Base-by-base conservation (phyloP, 2,888 invertebrate species). In the Euzetes globulus region DNA sequence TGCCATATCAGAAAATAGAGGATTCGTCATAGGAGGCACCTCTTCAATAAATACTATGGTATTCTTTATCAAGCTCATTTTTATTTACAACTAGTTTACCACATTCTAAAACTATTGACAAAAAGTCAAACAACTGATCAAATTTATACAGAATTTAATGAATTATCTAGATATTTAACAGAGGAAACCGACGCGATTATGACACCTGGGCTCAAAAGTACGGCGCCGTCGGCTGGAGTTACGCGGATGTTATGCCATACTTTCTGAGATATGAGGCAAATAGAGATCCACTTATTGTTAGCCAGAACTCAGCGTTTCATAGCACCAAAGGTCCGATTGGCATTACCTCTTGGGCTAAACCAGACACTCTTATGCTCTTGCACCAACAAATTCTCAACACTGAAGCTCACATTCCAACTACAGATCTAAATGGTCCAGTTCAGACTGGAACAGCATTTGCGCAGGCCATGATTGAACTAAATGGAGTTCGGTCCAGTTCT, bases 1-100 rank as follows among this genome's bases (percentile, higher is more conserved):
- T 9, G 41, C 45, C n/a, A 68, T 73, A 25, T 63, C 72, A 2
- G 93, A 92, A 92, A 92, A 94, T 0, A 87, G 92, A 76, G 94
- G 94, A 70, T 92, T 92, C 84, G 92, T 92, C 0, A 85, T 93
- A 0, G 93, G 93, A 0, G 94, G 94, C 0, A 91, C 91, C 3
- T 91, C 91, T 47, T 92, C 92, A 0, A 85, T 93, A 0, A 94
- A 94, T 29, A 65, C 63, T 13, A 41, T 81, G 91, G 91, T 0
- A 93, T 94, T 93, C 86, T 93, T 0, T 94, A 94, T 84, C 89
- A 92, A 15, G 85, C 85, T 87, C 0, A 85, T 1, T 13, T 50
- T n/a, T 33, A 33, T 33, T 33, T 33, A 33, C 9, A 6, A 33
- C 33, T 33, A 33, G 33, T n/a, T n/a, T n/a, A n/a, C n/a, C n/a